These are phyloP conservation scores for Sebastes miniatus DNA, from an alignment of 2,797 vertebrate species.

Conservation along the genomic window DNA sequence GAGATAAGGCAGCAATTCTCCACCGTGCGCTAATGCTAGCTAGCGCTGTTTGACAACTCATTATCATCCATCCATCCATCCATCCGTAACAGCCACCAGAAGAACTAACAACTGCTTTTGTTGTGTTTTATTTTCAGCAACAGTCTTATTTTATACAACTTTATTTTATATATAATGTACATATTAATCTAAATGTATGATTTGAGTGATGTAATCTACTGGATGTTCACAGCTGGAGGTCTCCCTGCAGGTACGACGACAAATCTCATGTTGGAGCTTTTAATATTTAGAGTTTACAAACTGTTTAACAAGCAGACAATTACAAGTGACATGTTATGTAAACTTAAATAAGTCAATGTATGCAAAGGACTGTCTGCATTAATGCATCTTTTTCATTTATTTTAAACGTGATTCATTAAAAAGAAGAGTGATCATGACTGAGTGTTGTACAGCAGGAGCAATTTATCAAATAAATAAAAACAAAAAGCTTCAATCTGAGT, in stretches of 20 bases:
- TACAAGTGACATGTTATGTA: not conserved
- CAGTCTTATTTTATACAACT: no score
- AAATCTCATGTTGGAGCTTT: not conserved
- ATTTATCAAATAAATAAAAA: no score
- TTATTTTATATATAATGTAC: not conserved
- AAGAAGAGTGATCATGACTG: no score
- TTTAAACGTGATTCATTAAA: no score
- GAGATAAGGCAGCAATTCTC: slow-evolving; percentile 44
- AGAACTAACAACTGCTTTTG: not conserved
- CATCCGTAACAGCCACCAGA: not conserved
- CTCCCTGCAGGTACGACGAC: no score
- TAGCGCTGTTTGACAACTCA: not conserved
- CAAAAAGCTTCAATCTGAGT: no score
- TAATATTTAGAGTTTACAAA: not conserved
- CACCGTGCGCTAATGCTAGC: not conserved
- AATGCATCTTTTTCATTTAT: no score
- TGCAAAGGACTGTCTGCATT: no score
- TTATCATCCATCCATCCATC: slow-evolving; percentile 1
- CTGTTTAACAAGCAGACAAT: not conserved
- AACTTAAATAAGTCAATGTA: no score
- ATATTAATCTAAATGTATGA: not conserved
- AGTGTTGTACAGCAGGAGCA: no score
- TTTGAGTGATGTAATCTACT: no score
- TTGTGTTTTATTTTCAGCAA: not conserved
- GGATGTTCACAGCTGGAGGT: no score